Evolutionary conservation across 30 jellyfish, hydroid and myxozoan genomes (phyloP), one percentile per base, ranked within the genome.

Genomic region (Nemopilema nomurai): DNA sequence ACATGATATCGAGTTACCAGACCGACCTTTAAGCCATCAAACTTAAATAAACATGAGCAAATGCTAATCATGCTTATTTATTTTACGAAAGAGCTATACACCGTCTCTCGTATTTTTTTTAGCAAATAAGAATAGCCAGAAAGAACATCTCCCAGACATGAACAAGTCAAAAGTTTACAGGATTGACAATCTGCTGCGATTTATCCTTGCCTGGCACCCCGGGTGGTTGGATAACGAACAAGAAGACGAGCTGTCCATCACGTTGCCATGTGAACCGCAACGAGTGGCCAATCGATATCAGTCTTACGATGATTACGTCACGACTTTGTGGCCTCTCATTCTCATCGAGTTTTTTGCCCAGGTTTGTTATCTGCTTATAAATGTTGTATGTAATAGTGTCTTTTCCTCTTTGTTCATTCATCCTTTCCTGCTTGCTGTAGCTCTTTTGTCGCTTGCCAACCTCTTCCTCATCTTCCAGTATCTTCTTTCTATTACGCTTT

Each of bases 261-360:
- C 18, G 25, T 49, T 74, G 69, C 77, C 83, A 22, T 75, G 75
- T 30, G 90, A 87, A 23, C 81, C 90, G n/a, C 82, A 68, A 21
- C 49, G 29, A 76, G 71, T 87, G 24, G 62, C 81, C 18, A 25
- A 51, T 41, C 69, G 74, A 26, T 92, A 79, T 64, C 64, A 62
- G n/a, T 80, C 98, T 0, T 92, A 73, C 73, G 95, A 92, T 57
- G 89, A 73, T 21, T 92, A 92, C 71, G 53, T 82, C 77, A 19
- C n/a, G 9, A 71, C 87, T 23, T 74, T 86, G 83, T 87, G 98
- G 95, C 94, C 96, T 1, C 74, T 92, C 68, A 50, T 92, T 30
- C 87, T 92, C n/a, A 64, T 87, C 21, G 98, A 92, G 71, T 80
- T 90, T 51, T 86, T 87, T 67, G 87, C 96, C 3, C 93, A 80